Base-by-base conservation (phyloP, 2,888 invertebrate genomes). In the Volucella inanis region DNA sequence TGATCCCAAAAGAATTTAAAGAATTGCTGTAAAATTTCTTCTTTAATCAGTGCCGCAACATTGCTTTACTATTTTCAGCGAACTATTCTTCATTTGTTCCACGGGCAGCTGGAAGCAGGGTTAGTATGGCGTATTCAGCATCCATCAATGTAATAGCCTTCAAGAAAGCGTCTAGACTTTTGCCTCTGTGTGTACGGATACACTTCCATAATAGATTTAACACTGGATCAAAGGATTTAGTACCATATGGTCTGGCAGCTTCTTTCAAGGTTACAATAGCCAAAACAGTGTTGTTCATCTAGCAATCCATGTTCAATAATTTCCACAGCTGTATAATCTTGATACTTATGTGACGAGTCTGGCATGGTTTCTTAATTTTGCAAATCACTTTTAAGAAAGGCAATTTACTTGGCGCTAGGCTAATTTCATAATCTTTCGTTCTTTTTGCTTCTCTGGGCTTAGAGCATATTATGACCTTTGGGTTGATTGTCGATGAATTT, bases 21-120 rank as follows among this genome's bases (percentile, higher is more conserved):
- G 93, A 99, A 99, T 89, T 98, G 98, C 0, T 99, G 99, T 88
- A 99, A 93, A 89, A 99, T 99, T 92, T 99, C 99, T 89, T 99
- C 99, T 93, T 99, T 99, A 88, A 99, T 99, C n/a, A n/a, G n/a
- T 18, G 18, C 98, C 99, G 91, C 99, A 99, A 93, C 99, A 99
- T 93, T 99, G 99, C 92, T 99, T 99, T 81, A 99, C 99, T 84
- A 99, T 97, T 94, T 99, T 99, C 87, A 99, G 93, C 0, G 99
- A 99, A 93, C 99, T 99, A 92, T 99, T 99, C 92, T 99, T 99
- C 99, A 99, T 99, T 94, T 99, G 99, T 92, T 99, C 99, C 92
- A 99, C 99, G 0, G 99, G 99, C 76, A 99, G 99, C 93, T 99
- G 99, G 92, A 99, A 99, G n/a, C n/a, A n/a, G n/a, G n/a, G n/a